Base-by-base conservation (phyloP, 23 tunicate genomes). In the Halocynthia roretzi region DNA sequence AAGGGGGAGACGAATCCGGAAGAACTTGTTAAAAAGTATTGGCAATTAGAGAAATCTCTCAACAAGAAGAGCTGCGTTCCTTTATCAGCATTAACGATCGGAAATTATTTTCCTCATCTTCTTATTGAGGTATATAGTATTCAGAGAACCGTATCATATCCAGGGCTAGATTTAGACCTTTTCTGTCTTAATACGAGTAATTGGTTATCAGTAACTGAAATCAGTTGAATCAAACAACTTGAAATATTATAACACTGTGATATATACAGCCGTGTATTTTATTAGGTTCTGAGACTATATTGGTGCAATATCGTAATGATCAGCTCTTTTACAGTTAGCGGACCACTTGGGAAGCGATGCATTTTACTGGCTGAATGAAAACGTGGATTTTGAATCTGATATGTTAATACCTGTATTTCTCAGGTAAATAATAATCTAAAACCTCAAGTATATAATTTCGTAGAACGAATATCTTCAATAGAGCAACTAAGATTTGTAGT, bases 351-450 rank as follows among this genome's bases (percentile, higher is more conserved):
- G 93, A 51, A 81, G 86, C 54, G 93, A 87, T 52, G 85, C 93
- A 6, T 87, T 87, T 77, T 87, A 87, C 62, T 87, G 93, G 93
- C 74, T 87, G 54, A 76, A 82, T 40, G 86, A 77, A 53, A 75
- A 77, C 6, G 70, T 63, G n/a, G 83, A 82, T 17, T 87, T 87
- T 71, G 93, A 87, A 77, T 80, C 83, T 52, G 93, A 87, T 55
- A 77, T 87, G 87, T 61, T 82, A 17, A 74, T 82, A 0, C 93
- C 93, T 20, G 77, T 87, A 70, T 66, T 77, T 70, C 61, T 87
- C 56, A 77, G 93, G 93, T 87, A 71, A 10, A 8, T n/a, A 54
- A 48, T 19, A 21, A 49, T 17, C 18, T 60, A 60, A 60, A 60
- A 60, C n/a, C n/a, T 60, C 18, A n/a, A n/a, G 18, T 60, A 15